Percentiles rank a stretch among this genome's conserved stretches.
Conservation (phyloP, 2,113 vertebrate species). For the Amazona guildingii region DNA sequence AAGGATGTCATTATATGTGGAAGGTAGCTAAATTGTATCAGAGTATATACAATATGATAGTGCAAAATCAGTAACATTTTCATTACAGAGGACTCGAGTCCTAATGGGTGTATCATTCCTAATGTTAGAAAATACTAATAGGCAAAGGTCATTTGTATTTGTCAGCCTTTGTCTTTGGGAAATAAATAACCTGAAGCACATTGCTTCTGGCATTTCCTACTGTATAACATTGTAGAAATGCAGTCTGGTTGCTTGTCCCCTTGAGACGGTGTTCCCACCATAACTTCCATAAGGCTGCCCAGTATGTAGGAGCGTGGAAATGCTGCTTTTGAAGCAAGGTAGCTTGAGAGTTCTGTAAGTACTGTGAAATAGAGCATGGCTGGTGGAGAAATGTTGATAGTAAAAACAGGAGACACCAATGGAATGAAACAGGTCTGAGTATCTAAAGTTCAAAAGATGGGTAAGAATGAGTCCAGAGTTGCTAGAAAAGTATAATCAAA, state of each 20-base stretch:
- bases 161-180: background rate
- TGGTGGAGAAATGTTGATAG: background rate
- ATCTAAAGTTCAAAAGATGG: background rate
- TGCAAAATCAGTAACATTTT: background rate
- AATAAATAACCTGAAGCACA: background rate
- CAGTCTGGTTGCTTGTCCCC: background rate
- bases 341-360: background rate
- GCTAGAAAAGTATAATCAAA: background rate
- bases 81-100: background rate
- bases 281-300: background rate
- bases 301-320: background rate
- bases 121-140: background rate
- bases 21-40: background rate
- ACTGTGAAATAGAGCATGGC: background rate
- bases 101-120: background rate
- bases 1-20: background rate
- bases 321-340: background rate
- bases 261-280: background rate
- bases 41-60: rapidly evolving
- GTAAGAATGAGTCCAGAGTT: background rate
- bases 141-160: background rate
- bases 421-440: background rate
- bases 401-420: background rate
- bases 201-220: background rate
- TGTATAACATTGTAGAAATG: background rate